Conservation (phyloP, 2,113 vertebrate genomes). For the Antechinus stuartii region DNA sequence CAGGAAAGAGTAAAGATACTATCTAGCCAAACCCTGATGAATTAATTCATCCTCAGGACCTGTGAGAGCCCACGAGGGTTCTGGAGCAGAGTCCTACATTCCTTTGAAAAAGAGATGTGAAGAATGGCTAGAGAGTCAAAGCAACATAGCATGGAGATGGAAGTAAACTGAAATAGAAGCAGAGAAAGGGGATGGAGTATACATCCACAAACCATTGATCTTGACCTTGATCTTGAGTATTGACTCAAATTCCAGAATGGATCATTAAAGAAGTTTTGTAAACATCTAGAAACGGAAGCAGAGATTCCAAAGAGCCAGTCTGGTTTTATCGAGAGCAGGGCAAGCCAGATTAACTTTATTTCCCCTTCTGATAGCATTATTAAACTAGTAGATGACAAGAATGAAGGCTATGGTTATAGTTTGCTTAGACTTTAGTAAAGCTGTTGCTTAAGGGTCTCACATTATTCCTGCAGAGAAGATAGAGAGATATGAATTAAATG, state of each 20-base stretch:
- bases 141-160: not conserved
- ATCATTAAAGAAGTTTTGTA: not conserved
- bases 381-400: not conserved
- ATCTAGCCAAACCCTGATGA: not conserved
- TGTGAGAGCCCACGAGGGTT: not conserved
- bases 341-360: not conserved
- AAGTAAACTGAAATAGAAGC: not conserved
- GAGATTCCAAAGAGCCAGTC: not conserved
- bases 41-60: not conserved
- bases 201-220: not conserved
- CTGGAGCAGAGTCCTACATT: not conserved
- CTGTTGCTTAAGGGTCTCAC: not conserved
- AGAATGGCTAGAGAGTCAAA: not conserved
- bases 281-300: not conserved
- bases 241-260: not conserved
- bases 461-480: not conserved
- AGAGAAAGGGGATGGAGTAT: not conserved
- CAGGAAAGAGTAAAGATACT: not conserved
- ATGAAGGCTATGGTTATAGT: not conserved
- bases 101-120: not conserved
- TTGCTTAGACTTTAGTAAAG: not conserved
- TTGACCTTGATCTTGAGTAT: not conserved
- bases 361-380: not conserved
- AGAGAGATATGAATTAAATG: not conserved
- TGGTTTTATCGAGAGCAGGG: not conserved